phyloP scores from a whole-genome alignment of 30 jellyfish, hydroid and myxozoan species.

The Hydractinia echinata region DNA sequence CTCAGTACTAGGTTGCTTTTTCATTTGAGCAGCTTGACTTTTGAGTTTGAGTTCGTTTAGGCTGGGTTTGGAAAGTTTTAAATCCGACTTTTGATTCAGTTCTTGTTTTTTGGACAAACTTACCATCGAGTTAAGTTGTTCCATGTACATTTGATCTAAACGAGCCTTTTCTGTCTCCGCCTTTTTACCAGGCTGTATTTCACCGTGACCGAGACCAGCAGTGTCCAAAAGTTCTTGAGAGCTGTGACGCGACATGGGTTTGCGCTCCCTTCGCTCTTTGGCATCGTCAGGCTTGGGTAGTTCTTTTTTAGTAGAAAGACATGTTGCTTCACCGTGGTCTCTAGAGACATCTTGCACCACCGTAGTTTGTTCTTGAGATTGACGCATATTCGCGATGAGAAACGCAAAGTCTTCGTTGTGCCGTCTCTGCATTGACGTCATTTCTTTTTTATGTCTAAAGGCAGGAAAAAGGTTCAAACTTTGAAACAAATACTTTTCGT shows the following conservation, averaged over 20 bases:
- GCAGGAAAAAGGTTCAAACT: no score
- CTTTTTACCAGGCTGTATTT: slow-evolving; percentile 36
- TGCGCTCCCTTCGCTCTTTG: slow-evolving; percentile 16
- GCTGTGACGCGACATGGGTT: slow-evolving; percentile 25
- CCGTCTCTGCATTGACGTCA: slow-evolving; percentile 46
- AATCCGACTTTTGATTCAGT: slow-evolving; percentile 62
- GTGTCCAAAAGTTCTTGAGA: slow-evolving; percentile 32
- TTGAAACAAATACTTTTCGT: no score
- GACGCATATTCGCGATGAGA: slow-evolving; percentile 32
- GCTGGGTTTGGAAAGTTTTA: slow-evolving; percentile 71
- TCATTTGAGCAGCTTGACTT: slow-evolving; percentile 85
- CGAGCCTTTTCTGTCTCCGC: slow-evolving; percentile 29
- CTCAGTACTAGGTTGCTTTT: slow-evolving; percentile 1
- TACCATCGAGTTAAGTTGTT: slow-evolving; percentile 68
- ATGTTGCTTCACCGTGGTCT: slow-evolving; percentile 1
- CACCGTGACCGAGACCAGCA: slow-evolving; percentile 26
- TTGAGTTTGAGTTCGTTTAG: slow-evolving; percentile 64
- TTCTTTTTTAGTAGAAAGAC: slow-evolving; percentile 9
- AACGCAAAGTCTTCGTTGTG: slow-evolving; percentile 61
- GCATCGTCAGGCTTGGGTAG: slow-evolving; percentile 8
- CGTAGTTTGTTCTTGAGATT: slow-evolving; percentile 26
- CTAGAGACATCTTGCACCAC: slow-evolving; percentile 28
- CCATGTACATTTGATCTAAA: slow-evolving; percentile 61
- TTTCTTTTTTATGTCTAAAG: slow-evolving; percentile 78
- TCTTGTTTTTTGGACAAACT: slow-evolving; percentile 40